Conservation (phyloP, 1,140 invertebrate genomes). For the Aphaenogaster ashmeadi region DNA sequence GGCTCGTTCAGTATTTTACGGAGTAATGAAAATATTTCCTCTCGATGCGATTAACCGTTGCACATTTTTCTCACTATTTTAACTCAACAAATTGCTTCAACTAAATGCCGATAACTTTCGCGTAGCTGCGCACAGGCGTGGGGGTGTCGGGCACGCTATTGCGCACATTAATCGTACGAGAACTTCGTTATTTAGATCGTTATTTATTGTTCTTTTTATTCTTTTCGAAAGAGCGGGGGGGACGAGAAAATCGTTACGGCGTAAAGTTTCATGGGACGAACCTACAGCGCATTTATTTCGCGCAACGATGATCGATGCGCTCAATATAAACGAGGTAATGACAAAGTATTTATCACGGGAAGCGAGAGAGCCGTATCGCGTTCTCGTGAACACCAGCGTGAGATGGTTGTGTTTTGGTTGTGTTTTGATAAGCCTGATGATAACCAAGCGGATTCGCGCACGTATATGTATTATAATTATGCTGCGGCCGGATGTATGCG, state of each 20-base stretch:
- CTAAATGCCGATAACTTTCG: conserved; percentile 57
- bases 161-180: conserved; percentile 50
- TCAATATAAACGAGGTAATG: conserved; percentile 57
- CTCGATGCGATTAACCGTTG: conserved; percentile 50
- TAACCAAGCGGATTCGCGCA: conserved; percentile 50
- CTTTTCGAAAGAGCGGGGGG: not conserved
- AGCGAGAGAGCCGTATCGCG: not conserved
- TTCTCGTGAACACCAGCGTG: conserved; percentile 3
- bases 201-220: conserved; percentile 60
- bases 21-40: conserved; percentile 61
- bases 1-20: conserved; percentile 36
- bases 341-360: conserved; percentile 52
- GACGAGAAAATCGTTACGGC: conserved; percentile 46
- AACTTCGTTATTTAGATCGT: conserved; percentile 61
- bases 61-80: conserved; percentile 32
- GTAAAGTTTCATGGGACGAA: conserved; percentile 33
- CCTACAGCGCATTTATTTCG: conserved; percentile 41
- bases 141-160: conserved; percentile 13
- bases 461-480: conserved; percentile 47
- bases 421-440: conserved; percentile 59
- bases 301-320: conserved; percentile 43
- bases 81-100: conserved; percentile 54
- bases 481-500: not conserved
- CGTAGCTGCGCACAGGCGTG: conserved; percentile 15
- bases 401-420: conserved; percentile 33